Conservation (phyloP, 2,888 invertebrate species). For the Limnephilus auricula region DNA sequence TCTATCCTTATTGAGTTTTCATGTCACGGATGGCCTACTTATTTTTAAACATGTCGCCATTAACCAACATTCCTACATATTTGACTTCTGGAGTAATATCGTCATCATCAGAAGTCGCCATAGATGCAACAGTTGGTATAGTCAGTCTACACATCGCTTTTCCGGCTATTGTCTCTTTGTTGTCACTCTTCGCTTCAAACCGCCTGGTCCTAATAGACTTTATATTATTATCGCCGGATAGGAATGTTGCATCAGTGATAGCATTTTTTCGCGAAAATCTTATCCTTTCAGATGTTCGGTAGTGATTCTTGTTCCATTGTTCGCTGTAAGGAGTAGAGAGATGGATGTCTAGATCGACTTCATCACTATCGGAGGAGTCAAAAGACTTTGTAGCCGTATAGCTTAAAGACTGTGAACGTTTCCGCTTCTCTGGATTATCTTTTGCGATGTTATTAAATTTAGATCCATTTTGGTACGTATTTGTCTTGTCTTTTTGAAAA, state of each 20-base stretch:
- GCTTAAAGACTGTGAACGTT: conserved; percentile 58
- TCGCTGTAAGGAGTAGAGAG: conserved; percentile 62
- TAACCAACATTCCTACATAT: conserved; percentile 54
- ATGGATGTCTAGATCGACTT: conserved; percentile 59
- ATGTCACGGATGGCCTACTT: neutral
- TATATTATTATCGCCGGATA: neutral
- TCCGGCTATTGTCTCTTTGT: neutral
- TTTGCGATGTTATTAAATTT: neutral
- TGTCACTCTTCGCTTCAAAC: neutral
- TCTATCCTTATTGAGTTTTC: neutral
- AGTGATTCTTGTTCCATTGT: conserved; percentile 64
- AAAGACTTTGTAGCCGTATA: conserved; percentile 19
- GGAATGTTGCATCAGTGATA: conserved; percentile 31
- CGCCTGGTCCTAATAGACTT: neutral
- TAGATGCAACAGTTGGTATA: conserved; percentile 46
- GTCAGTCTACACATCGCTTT: conserved; percentile 55
- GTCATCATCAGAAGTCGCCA: conserved; percentile 56
- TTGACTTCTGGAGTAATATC: conserved; percentile 64
- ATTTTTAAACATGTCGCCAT: conserved; percentile 60
- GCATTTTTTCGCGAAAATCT: neutral
- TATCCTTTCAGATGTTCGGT: conserved; percentile 41
- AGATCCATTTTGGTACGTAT: neutral
- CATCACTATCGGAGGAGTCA: conserved; percentile 53
- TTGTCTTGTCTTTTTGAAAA: conserved; percentile 16
- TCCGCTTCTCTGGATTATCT: conserved; percentile 16